Evolutionary conservation across 1,140 invertebrate species (phyloP), one percentile per base, ranked within the genome.

Genomic region (Trichogramma pretiosum): DNA sequence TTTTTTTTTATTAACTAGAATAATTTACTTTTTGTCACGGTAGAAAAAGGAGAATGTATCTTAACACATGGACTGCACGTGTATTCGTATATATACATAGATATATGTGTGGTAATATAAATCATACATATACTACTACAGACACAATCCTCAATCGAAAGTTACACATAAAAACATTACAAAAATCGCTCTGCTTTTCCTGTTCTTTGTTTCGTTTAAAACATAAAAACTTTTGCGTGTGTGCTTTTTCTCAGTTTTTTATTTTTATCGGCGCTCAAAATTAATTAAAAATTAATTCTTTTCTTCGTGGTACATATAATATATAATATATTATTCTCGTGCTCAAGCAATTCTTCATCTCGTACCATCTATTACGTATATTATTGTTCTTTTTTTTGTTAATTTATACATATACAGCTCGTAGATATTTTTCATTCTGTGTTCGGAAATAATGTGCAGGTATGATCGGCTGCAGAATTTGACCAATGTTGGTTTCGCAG

Each of bases 31-130:
- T 70, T 68, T 59, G 59, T 71, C 68, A 74, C 72, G 65, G 71
- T 74, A 74, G 70, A 74, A 73, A 73, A 74, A 69, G 70, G 70
- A 73, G 72, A 74, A 73, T 73, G 70, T 70, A 71, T 72, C 62
- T 66, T 68, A 68, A 72, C 61, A 68, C 65, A 63, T 56, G 66
- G 64, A 69, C 66, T 70, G 69, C 65, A 65, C n/a, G 63, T 69
- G 66, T 70, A 70, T 52, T 63, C 53, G 61, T 70, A 64, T 59
- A 60, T 64, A 61, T 64, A 61, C 46, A 38, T 26, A 49, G 22
- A 23, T 10, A 54, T 22, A n/a, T 32, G 42, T 28, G 44, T 43
- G n/a, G n/a, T n/a, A n/a, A n/a, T n/a, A n/a, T n/a, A n/a, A n/a
- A n/a, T n/a, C n/a, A 49, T 44, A 50, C 48, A 45, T 26, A 36